Base-by-base conservation (phyloP, 2,113 vertebrate genomes). In the Pelmatolapia mariae region DNA sequence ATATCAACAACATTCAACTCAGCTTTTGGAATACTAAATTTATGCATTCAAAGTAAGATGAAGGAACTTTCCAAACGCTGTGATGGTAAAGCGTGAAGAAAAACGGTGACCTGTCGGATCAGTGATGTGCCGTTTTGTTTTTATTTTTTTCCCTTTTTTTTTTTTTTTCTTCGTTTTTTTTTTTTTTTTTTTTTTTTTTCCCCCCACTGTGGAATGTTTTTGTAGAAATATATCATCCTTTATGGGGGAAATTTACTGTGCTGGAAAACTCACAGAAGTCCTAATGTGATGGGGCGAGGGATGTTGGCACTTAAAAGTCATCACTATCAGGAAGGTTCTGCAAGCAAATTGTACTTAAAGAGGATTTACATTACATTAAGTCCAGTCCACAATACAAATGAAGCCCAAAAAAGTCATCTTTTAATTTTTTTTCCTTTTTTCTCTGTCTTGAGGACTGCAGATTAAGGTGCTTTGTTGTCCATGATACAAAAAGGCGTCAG, bases 1-100 rank as follows among this genome's bases (percentile, higher is more conserved):
- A 92, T 92, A 92, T 89, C 86, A 92, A 91, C 91, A 91, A 93
- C 94, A 94, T 93, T 94, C 89, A 93, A 90, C 87, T 92, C 84
- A 91, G 84, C 85, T 83, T 92, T 86, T 90, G 84, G 71, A 93
- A 86, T 90, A 88, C 91, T 92, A 93, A 92, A 94, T 59, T 36
- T 63, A 88, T 59, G 88, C 89, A 90, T 92, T 94, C 89, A 90
- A 94, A 95, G 88, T 85, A 91, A 91, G 83, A 91, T 33, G 56
- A 87, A 90, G n/a, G 45, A 91, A 92, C 80, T 84, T 83, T 90
- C 71, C 71, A 52, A 85, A 80, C 33, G 54, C 33, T 78, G 81
- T 88, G 87, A 89, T n/a, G 7, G n/a, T 76, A 91, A 91, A 91
- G 87, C 57, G 71, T 76, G 36, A 91, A 82, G 24, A 80, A 81